Conservation (phyloP, 2,113 vertebrate genomes). For the Hippocampus barbouri region DNA sequence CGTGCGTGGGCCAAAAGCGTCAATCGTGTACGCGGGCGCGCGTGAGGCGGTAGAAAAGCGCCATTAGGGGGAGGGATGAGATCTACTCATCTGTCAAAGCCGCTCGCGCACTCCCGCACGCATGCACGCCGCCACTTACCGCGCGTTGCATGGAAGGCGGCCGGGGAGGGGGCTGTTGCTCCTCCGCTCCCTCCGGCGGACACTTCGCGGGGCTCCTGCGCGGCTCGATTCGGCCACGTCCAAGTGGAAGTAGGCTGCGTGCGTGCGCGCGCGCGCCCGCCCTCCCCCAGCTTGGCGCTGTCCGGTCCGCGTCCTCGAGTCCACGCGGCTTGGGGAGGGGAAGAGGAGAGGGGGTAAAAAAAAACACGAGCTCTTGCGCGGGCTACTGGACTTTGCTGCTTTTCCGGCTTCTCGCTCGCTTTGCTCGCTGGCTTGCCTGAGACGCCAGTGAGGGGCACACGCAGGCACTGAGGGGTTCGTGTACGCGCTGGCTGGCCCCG, state of each 20-base stretch:
- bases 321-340: slow-evolving; percentile 10
- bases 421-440: slow-evolving; percentile 42
- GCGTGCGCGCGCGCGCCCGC: slow-evolving; percentile 6
- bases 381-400: neutral
- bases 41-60: neutral
- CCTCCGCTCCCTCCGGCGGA: neutral
- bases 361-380: neutral
- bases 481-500: slow-evolving; percentile 3
- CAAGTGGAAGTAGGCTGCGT: slow-evolving; percentile 36
- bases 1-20: neutral
- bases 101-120: neutral
- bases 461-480: neutral
- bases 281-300: slow-evolving; percentile 26
- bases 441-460: slow-evolving; percentile 32
- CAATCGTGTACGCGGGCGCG: neutral
- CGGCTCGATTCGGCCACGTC: slow-evolving; percentile 29
- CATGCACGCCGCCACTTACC: neutral
- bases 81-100: slow-evolving; percentile 4
- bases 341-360: neutral
- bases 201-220: slow-evolving; percentile 26
- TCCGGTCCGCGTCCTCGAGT: slow-evolving; percentile 19
- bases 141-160: neutral
- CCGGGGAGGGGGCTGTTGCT: slow-evolving; percentile 16
- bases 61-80: neutral
- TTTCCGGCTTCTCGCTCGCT: neutral